Evolutionary conservation across 23 tunicate genomes (phyloP).

Genomic region (Trididemnum nubilum): DNA sequence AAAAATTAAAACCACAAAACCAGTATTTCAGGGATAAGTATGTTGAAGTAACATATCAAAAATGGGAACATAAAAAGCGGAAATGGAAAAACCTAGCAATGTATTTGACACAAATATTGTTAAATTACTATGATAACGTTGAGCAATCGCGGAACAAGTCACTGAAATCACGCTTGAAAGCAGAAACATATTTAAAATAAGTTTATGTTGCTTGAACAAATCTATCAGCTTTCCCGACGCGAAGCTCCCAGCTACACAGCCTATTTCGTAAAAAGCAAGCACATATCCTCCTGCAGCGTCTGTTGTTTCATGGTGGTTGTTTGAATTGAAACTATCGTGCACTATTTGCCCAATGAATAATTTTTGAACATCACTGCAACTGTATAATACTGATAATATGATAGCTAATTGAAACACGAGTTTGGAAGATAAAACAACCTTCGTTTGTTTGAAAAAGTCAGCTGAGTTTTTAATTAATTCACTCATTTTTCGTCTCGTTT

Average conservation of each 20-base stretch:
- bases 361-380: neutral
- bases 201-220: neutral
- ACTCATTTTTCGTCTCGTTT: too few species aligned
- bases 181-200: too few species aligned
- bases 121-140: too few species aligned
- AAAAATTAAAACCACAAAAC: neutral
- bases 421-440: neutral
- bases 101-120: neutral
- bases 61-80: neutral
- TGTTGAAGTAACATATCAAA: neutral
- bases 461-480: neutral
- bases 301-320: neutral
- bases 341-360: neutral
- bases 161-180: too few species aligned
- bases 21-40: neutral
- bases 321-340: neutral
- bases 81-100: neutral
- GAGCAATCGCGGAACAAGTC: too few species aligned
- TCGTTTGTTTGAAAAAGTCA: too few species aligned
- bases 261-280: neutral
- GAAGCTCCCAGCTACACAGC: neutral
- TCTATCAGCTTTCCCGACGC: neutral
- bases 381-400: too few species aligned
- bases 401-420: neutral
- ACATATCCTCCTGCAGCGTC: neutral